Percentiles rank a stretch among this genome's conserved stretches.
phyloP scores from a whole-genome alignment of 2,888 invertebrate species.

The Lasioglossum malachurum region DNA sequence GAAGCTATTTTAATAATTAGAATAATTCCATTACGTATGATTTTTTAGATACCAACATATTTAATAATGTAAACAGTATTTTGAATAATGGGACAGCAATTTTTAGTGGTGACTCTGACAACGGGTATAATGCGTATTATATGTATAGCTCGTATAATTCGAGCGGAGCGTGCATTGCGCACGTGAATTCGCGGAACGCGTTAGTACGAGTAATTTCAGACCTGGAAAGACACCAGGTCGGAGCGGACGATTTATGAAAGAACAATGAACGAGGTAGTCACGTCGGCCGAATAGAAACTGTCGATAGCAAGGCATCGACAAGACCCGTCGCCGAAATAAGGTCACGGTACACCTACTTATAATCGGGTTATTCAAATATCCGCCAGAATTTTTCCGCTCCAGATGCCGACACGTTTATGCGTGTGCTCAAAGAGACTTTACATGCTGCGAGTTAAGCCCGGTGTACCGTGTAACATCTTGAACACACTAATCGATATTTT shows the following conservation, averaged over 20 bases:
- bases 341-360: conserved; percentile 7
- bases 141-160: background rate
- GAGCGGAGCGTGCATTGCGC: background rate
- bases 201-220: conserved; percentile 13
- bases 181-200: background rate
- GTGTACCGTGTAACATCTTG: conserved; percentile 55
- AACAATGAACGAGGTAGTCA: background rate
- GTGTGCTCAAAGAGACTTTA: conserved; percentile 53
- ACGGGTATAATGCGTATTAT: too few relatives aligned
- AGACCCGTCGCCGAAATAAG: conserved; percentile 3
- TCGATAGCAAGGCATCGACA: background rate
- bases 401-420: conserved; percentile 49
- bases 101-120: too few relatives aligned
- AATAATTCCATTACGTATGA: too few relatives aligned
- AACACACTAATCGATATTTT: conserved; percentile 60
- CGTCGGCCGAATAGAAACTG: background rate
- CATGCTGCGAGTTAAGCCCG: conserved; percentile 29
- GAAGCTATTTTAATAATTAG: too few relatives aligned
- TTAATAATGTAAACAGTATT: too few relatives aligned
- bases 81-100: too few relatives aligned
- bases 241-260: background rate
- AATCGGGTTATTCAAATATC: conserved; percentile 58
- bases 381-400: conserved; percentile 50
- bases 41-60: too few relatives aligned
- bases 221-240: background rate